A percentile compares a stretch with the other conserved stretches of the same genome.
These are phyloP conservation scores for Setophaga kirtlandii DNA, from an alignment of 2,113 vertebrate genomes.

Conservation along the genomic window DNA sequence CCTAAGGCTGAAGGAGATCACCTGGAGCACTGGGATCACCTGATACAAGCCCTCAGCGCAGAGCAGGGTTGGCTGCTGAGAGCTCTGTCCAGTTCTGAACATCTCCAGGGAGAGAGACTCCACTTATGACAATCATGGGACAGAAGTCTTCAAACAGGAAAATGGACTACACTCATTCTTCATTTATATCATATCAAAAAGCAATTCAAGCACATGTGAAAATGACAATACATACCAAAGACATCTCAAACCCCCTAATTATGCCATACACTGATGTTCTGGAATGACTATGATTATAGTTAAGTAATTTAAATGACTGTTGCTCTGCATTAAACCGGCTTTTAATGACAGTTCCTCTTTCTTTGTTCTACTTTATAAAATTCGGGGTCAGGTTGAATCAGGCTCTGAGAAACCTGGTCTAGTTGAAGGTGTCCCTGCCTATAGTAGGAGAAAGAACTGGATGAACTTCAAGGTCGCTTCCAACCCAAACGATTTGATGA, in stretches of 20 bases:
- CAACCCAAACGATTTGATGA: not conserved
- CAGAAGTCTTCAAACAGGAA: not conserved
- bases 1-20: not conserved
- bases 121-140: not conserved
- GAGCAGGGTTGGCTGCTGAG: rapidly evolving
- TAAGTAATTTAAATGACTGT: not conserved
- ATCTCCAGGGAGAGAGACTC: not conserved
- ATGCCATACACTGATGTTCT: not conserved
- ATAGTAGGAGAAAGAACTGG: not conserved
- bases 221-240: not conserved
- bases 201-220: not conserved
- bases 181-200: not conserved
- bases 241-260: not conserved
- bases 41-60: not conserved
- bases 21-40: not conserved
- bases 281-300: not conserved
- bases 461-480: not conserved
- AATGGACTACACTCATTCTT: not conserved
- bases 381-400: not conserved
- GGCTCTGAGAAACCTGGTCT: not conserved
- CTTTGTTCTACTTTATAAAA: not conserved
- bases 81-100: not conserved
- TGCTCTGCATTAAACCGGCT: not conserved
- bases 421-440: not conserved
- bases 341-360: not conserved